Percentiles rank a stretch among this genome's conserved stretches.
phyloP scores from a whole-genome alignment of 1,140 invertebrate genomes.

The Heliothis subflexa region DNA sequence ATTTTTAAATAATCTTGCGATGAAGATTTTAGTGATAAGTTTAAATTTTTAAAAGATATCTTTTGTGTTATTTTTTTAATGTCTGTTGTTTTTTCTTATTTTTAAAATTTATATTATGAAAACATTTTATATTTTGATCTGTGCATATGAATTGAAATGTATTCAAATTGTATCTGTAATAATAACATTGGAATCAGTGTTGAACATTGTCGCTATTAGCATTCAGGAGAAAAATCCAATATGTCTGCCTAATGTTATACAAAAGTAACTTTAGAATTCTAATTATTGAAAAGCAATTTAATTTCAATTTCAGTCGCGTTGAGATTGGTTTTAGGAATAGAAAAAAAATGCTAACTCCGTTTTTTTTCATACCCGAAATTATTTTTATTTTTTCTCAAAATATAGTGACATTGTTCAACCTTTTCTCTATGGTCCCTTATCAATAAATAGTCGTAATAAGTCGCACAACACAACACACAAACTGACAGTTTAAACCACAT shows the following conservation, averaged over 20 bases:
- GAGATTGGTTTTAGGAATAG: no score
- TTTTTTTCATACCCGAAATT: background rate
- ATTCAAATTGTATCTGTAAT: background rate
- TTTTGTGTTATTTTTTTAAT: slow-evolving; percentile 23
- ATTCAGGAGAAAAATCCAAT: background rate
- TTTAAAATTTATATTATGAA: background rate
- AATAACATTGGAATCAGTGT: slow-evolving; percentile 6
- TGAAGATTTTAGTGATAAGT: slow-evolving; percentile 26
- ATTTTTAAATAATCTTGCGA: slow-evolving; percentile 43
- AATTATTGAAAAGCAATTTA: background rate
- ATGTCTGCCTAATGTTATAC: slow-evolving; percentile 13
- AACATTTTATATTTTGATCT: background rate
- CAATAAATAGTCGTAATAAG: slow-evolving; percentile 16
- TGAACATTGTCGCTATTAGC: slow-evolving; percentile 4
- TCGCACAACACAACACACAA: slow-evolving; percentile 32
- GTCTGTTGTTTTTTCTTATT: slow-evolving; percentile 1
- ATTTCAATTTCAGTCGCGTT: no score
- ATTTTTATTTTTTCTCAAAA: background rate
- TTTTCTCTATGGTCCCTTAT: background rate
- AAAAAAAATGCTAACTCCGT: no score
- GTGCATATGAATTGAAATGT: background rate
- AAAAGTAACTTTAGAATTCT: background rate
- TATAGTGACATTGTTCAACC: slow-evolving; percentile 7
- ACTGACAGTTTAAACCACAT: slow-evolving; percentile 7
- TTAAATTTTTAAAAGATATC: slow-evolving; percentile 5